These are phyloP conservation scores for Drosophila rubida DNA, from an alignment of 2,888 invertebrate species.

Conservation along the genomic window DNA sequence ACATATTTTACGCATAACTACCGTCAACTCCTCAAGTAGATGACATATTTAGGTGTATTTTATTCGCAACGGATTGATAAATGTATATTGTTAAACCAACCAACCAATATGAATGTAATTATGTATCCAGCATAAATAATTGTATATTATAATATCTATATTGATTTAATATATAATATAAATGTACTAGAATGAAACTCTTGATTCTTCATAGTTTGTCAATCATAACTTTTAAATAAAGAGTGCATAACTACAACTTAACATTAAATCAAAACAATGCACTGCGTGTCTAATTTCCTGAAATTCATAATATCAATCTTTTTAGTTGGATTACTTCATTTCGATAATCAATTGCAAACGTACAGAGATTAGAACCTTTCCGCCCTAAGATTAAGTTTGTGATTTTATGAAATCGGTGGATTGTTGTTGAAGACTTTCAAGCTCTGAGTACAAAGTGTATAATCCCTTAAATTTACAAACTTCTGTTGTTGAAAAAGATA, in stretches of 20 bases:
- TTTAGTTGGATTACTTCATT: conserved; percentile 2
- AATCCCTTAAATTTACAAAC: not conserved
- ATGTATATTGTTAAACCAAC: conserved; percentile 54
- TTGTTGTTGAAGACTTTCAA: not conserved
- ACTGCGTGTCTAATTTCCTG: not conserved
- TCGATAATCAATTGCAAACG: not conserved
- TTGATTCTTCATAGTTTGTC: conserved; percentile 58
- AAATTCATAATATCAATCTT: not conserved
- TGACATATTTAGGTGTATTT: conserved; percentile 47
- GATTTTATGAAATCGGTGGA: conserved; percentile 3
- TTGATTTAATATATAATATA: conserved; percentile 44
- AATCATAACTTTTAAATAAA: conserved; percentile 66
- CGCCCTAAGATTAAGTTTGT: not conserved
- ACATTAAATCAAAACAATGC: conserved; percentile 30
- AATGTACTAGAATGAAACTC: conserved; percentile 30
- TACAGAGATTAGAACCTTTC: not conserved
- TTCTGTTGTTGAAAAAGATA: not conserved
- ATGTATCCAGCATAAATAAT: conserved; percentile 66
- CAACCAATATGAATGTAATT: conserved; percentile 65
- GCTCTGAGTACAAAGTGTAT: not conserved
- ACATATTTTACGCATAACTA: conserved; percentile 33
- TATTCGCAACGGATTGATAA: conserved; percentile 43
- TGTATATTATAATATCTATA: conserved; percentile 54
- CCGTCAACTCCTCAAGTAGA: conserved; percentile 35
- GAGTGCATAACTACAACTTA: conserved; percentile 46